These are phyloP conservation scores for Ceyx margarethae DNA, from an alignment of 2,113 vertebrate genomes.

Conservation along the genomic window DNA sequence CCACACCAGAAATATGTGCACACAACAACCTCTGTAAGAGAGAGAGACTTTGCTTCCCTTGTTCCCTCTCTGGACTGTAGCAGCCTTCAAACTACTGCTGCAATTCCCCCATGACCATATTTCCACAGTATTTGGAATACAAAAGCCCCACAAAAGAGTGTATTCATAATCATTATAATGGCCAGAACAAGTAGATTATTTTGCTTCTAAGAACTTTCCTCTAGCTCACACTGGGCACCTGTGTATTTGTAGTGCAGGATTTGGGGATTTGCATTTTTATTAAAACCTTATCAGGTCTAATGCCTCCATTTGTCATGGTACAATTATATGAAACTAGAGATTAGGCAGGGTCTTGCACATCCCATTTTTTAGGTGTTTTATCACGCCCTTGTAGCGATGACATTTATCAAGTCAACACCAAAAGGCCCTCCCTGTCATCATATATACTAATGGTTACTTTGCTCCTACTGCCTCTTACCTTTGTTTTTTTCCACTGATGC, in stretches of 20 bases:
- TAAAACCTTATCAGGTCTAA: slow-evolving; percentile 67
- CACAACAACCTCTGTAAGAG: accelerated
- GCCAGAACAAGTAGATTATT: background rate
- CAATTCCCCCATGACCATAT: background rate
- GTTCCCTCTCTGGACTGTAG: background rate
- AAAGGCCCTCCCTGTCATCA: background rate
- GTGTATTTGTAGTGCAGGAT: background rate
- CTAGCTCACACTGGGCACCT: background rate
- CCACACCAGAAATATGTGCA: background rate
- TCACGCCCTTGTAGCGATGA: background rate
- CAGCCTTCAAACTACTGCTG: background rate
- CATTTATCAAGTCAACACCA: slow-evolving; percentile 1
- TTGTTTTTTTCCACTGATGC: background rate
- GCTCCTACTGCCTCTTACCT: background rate
- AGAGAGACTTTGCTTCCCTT: accelerated
- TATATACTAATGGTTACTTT: background rate
- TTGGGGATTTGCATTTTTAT: slow-evolving; percentile 71
- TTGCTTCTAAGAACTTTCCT: background rate
- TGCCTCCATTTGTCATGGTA: slow-evolving; percentile 54
- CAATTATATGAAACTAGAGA: slow-evolving; percentile 41
- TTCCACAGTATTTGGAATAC: background rate
- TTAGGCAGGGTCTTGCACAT: background rate
- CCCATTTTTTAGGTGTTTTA: background rate
- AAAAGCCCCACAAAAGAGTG: background rate
- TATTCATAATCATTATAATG: background rate